A percentile compares a stretch with the other conserved stretches of the same genome.
Conservation (phyloP, 1,140 invertebrate species). For the Galleria mellonella region DNA sequence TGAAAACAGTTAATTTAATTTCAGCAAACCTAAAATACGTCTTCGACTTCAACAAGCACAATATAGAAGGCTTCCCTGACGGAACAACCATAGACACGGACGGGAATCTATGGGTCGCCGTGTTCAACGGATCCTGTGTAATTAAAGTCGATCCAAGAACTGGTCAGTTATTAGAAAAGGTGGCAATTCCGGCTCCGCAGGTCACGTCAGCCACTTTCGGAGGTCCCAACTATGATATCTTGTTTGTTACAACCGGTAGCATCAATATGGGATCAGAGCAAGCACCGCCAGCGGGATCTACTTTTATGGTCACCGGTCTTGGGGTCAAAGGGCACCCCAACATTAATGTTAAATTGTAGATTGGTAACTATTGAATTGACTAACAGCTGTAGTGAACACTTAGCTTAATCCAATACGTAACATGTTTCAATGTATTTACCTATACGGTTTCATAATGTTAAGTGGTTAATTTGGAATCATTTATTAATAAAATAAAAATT, state of each 20-base stretch:
- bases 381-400: too few species aligned
- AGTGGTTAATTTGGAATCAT: too few species aligned
- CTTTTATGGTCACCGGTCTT: slow-evolving; percentile 82
- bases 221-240: slow-evolving; percentile 81
- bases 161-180: slow-evolving; percentile 70
- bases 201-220: slow-evolving; percentile 89
- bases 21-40: slow-evolving; percentile 73
- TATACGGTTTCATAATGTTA: too few species aligned
- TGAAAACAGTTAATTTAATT: slow-evolving; percentile 16
- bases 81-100: slow-evolving; percentile 83
- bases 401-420: too few species aligned
- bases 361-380: too few species aligned
- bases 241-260: slow-evolving; percentile 84
- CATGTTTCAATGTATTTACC: too few species aligned
- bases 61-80: slow-evolving; percentile 76
- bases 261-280: slow-evolving; percentile 63
- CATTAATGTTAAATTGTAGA: slow-evolving; percentile 25
- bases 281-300: slow-evolving; percentile 77
- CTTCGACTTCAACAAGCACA: slow-evolving; percentile 73
- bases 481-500: too few species aligned
- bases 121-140: slow-evolving; percentile 73
- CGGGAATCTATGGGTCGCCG: slow-evolving; percentile 83
- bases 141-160: slow-evolving; percentile 50
- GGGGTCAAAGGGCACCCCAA: slow-evolving; percentile 75
- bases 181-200: slow-evolving; percentile 80